Conservation (phyloP, 2,113 vertebrate genomes). For the Greenwoodochromis staneri region DNA sequence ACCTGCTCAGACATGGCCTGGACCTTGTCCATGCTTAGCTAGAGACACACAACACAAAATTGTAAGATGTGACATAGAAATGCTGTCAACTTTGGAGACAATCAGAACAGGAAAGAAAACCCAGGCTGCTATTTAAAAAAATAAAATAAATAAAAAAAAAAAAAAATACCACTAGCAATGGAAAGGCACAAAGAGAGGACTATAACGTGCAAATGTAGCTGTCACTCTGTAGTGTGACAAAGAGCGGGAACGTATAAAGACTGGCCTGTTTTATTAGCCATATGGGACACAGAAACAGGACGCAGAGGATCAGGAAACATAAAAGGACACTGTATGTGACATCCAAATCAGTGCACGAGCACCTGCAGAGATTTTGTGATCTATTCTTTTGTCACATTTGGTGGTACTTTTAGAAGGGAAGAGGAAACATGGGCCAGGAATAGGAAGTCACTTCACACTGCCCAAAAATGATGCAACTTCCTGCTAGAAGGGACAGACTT, state of each 20-base stretch:
- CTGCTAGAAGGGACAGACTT: background rate
- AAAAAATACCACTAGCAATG: background rate
- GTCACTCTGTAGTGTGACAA: background rate
- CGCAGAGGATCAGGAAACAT: constrained; percentile 24
- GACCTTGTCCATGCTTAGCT: constrained; percentile 96
- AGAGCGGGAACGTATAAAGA: background rate
- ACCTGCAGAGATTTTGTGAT: background rate
- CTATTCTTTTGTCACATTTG: background rate
- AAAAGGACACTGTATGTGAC: background rate
- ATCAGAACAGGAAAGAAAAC: background rate
- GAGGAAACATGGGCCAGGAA: constrained; percentile 11
- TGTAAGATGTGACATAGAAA: background rate
- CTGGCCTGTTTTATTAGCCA: constrained; percentile 4
- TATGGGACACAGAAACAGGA: constrained; percentile 25
- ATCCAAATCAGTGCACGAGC: background rate
- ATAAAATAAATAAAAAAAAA: background rate
- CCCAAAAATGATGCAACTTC: background rate
- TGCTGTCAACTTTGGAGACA: background rate
- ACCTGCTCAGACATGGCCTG: constrained; percentile 97
- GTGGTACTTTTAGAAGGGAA: background rate
- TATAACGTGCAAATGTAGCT: background rate
- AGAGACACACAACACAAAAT: background rate
- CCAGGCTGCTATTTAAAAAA: background rate
- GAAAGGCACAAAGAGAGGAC: background rate
- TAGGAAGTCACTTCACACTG: constrained; percentile 12